Conservation (phyloP, 53 echinoderm and acorn worm genomes). For the Paelopatides confundens region DNA sequence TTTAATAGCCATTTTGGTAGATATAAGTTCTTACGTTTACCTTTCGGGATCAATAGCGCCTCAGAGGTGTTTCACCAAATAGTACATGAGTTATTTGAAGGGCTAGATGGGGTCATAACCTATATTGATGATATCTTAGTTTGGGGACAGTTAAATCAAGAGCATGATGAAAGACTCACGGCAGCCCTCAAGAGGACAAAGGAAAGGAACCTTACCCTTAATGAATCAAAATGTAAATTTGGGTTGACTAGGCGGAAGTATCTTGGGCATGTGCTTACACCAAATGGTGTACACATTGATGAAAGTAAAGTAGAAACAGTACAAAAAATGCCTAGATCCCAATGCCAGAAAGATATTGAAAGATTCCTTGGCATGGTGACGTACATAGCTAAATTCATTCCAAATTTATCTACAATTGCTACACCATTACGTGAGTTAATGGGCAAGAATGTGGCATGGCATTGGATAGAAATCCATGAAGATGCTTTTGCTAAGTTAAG, state of each 20-base stretch:
- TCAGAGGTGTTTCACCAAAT: conserved; percentile 61
- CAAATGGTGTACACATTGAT: conserved; percentile 59
- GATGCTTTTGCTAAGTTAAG: conserved; percentile 30
- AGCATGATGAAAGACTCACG: conserved; percentile 26
- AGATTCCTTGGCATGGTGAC: conserved; percentile 57
- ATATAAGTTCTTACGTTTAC: conserved; percentile 55
- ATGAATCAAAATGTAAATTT: conserved; percentile 2
- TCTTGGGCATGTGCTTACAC: conserved; percentile 24
- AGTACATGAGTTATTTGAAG: conserved; percentile 52
- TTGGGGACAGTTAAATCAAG: conserved; percentile 35
- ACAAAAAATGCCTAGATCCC: conserved; percentile 28
- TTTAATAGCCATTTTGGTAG: conserved; percentile 62
- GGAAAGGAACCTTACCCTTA: not conserved
- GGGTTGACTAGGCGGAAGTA: not conserved
- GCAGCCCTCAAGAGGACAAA: not conserved
- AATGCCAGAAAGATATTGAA: conserved; percentile 52
- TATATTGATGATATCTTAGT: conserved; percentile 63
- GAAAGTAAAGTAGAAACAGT: conserved; percentile 47
- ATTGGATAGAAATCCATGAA: conserved; percentile 50
- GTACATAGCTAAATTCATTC: conserved; percentile 57
- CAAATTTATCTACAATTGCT: conserved; percentile 10
- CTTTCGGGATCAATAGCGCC: conserved; percentile 66
- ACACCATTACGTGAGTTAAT: conserved; percentile 45
- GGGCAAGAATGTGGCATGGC: conserved; percentile 51
- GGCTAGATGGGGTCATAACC: conserved; percentile 42